phyloP scores from a whole-genome alignment of 53 echinoderm and acorn worm genomes.

The Henricia sp. region DNA sequence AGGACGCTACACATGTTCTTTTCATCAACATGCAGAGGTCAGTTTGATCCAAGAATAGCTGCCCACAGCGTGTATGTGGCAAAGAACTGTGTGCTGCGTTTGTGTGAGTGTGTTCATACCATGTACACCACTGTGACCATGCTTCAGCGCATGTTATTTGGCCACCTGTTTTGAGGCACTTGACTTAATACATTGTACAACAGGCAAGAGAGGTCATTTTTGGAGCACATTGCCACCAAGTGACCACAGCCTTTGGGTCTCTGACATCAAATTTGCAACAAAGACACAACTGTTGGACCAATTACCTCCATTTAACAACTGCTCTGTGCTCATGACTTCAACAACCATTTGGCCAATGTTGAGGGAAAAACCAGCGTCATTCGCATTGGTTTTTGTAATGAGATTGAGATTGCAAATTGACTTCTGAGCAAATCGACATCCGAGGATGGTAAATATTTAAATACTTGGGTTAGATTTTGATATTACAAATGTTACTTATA shows the following conservation, averaged over 20 bases:
- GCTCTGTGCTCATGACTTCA: not conserved
- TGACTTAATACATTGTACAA: not conserved
- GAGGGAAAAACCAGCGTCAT: too few relatives aligned
- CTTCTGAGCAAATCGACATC: too few relatives aligned
- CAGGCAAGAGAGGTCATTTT: constrained; percentile 12
- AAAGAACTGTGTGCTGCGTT: not conserved
- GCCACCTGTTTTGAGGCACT: constrained; percentile 50
- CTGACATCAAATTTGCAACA: not conserved
- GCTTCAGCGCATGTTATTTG: not conserved
- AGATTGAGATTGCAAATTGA: too few relatives aligned
- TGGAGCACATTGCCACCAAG: not conserved
- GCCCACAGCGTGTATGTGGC: not conserved
- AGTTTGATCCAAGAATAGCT: constrained; percentile 1
- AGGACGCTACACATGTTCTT: constrained; percentile 32
- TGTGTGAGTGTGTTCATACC: constrained; percentile 38
- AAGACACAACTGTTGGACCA: not conserved
- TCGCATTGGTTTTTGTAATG: too few relatives aligned
- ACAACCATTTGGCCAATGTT: too few relatives aligned
- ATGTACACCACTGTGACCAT: not conserved
- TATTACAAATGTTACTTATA: too few relatives aligned
- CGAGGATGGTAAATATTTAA: too few relatives aligned
- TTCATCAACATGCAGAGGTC: constrained; percentile 56
- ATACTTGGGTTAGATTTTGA: too few relatives aligned
- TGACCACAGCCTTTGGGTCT: constrained; percentile 3
- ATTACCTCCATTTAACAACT: not conserved